These are phyloP conservation scores for Sakesphorus luctuosus DNA, from an alignment of 2,113 vertebrate genomes.

Conservation along the genomic window DNA sequence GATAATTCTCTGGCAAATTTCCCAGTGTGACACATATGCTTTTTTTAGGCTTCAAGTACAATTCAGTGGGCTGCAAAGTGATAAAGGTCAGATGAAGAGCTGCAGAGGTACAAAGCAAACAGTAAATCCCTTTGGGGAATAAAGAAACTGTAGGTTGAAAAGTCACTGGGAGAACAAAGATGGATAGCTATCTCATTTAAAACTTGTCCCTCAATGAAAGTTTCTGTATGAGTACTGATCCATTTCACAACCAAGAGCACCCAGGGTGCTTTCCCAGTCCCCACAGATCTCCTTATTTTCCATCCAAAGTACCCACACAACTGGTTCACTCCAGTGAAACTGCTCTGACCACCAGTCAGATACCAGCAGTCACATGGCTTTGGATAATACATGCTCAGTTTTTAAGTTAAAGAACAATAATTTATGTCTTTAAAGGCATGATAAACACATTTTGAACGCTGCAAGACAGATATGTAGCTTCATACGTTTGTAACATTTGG, in stretches of 20 bases:
- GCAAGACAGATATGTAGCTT: not conserved
- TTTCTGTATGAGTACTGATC: constrained; percentile 65
- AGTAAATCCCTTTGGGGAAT: constrained; percentile 2
- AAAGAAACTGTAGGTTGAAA: not conserved
- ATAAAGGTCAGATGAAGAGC: not conserved
- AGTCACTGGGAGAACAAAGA: constrained; percentile 31
- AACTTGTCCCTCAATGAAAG: constrained; percentile 9
- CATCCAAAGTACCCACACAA: not conserved
- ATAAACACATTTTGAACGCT: not conserved
- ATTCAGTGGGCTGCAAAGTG: constrained; percentile 24
- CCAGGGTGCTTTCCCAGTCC: constrained; percentile 57
- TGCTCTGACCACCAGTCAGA: not conserved
- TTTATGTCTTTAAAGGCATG: not conserved
- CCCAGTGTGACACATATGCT: not conserved
- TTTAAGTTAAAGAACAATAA: not conserved
- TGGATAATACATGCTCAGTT: not conserved
- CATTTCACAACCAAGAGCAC: constrained; percentile 2
- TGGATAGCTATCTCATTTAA: constrained; percentile 13
- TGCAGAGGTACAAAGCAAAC: not conserved
- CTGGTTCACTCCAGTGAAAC: not conserved
- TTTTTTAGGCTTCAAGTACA: not conserved
- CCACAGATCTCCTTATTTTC: constrained; percentile 48
- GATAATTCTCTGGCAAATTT: not conserved
- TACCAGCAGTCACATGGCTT: not conserved
- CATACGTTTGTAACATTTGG: not conserved